phyloP scores from a whole-genome alignment of 2,888 invertebrate species.

The Caenorhabditis afra region DNA sequence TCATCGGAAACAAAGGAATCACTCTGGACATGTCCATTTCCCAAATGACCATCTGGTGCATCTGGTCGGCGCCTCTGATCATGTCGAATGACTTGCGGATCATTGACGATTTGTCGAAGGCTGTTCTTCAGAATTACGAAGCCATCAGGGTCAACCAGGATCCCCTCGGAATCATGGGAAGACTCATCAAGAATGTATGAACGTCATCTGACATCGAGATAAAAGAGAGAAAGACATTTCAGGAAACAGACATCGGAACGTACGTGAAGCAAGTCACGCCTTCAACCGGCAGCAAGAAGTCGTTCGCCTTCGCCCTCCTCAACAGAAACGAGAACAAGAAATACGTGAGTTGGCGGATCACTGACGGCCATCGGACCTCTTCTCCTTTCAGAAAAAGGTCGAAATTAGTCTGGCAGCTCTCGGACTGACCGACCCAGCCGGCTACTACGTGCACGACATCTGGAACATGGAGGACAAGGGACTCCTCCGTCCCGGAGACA shows the following conservation, averaged over 20 bases:
- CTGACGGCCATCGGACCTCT: not conserved
- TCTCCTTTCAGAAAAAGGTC: constrained; percentile 41
- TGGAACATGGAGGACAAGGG: constrained; percentile 66
- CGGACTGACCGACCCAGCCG: constrained; percentile 68
- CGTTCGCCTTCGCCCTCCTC: constrained; percentile 76
- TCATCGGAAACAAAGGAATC: constrained; percentile 77
- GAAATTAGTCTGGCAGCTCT: constrained; percentile 65
- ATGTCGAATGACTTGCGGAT: constrained; percentile 77
- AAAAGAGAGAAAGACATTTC: constrained; percentile 48
- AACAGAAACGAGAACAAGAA: constrained; percentile 62
- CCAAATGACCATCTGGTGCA: constrained; percentile 78
- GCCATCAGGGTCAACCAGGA: constrained; percentile 80
- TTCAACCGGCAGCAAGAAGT: constrained; percentile 53
- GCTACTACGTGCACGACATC: constrained; percentile 71
- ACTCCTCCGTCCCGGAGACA: constrained; percentile 38
- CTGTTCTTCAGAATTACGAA: constrained; percentile 74
- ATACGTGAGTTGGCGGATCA: constrained; percentile 26
- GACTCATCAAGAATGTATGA: constrained; percentile 75
- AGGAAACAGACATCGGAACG: constrained; percentile 73
- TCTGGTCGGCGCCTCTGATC: constrained; percentile 80
- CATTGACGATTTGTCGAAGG: constrained; percentile 66
- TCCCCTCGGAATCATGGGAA: constrained; percentile 80
- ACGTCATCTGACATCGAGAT: no score
- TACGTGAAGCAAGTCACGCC: constrained; percentile 77
- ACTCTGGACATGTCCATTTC: constrained; percentile 72